Evolutionary conservation across 2,888 invertebrate species (phyloP), one percentile per base, ranked within the genome.

Genomic region (Pristionchus maxplancki): DNA sequence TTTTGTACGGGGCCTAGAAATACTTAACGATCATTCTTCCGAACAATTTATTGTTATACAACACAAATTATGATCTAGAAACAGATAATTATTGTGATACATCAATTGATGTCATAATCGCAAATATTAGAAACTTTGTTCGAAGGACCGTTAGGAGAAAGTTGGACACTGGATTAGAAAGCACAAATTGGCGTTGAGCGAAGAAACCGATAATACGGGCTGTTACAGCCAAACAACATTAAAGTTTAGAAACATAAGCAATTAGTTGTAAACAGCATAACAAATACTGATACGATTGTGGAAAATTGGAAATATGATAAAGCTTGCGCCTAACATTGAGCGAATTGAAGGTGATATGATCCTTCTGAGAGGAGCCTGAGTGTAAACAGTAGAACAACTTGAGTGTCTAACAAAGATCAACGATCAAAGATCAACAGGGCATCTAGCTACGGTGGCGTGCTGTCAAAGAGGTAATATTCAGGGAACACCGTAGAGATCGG

Each of bases 151-250:
- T 78, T 78, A 48, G 1, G 28, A 44, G 44, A 44, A 44, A 44
- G 20, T 15, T 44, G 28, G 34, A 28, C 78, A 78, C 40, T n/a
- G 44, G 44, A 40, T 44, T 78, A 78, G 78, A 78, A 48, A 78
- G 44, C 37, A 8, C 78, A 28, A n/a, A 15, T 20, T 11, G 15
- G n/a, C n/a, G 44, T 28, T 44, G 44, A 44, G 40, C 9, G 9
- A 44, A n/a, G 15, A 24, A 71, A 71, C 71, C 40, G 71, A 71
- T 71, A 20, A 78, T 78, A 78, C 11, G 44, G 78, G 78, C 44
- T 44, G 71, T 48, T 44, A 44, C 78, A 78, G 78, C 78, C 78
- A 78, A 78, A 74, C 78, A 44, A 58, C n/a, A 58, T 78, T 44
- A 78, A 40, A 44, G 78, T 44, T 78, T 78, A n/a, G 78, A 78